Base-by-base conservation (phyloP, 2,113 vertebrate genomes). In the Piprites chloris region DNA sequence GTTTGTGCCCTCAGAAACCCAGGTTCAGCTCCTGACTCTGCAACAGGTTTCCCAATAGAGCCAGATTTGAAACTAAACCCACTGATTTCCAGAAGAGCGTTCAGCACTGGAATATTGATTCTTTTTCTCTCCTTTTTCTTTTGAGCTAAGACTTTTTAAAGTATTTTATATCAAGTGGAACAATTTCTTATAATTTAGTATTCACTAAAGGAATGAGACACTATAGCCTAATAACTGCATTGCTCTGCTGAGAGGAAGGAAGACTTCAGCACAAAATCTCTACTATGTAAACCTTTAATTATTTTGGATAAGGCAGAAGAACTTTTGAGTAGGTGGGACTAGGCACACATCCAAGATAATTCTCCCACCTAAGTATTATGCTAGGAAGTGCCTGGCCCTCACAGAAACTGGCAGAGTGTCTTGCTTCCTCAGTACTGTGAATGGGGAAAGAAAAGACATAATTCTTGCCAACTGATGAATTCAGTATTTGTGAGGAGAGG, bases 111-210 rank as follows among this genome's bases (percentile, higher is more conserved):
- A n/a, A 42, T 83, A 73, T 49, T 76, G 47, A 75, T 78, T 72
- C 26, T 82, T 93, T 82, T 87, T 68, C n/a, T 79, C 32, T 68
- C 30, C 14, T 66, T 78, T 84, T 50, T 42, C 17, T 20, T 89
- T 50, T 81, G 16, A 79, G 52, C 66, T 87, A 32, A 82, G 66
- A 68, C 17, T 82, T 87, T 44, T 85, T 89, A 78, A 85, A 87
- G 41, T 85, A 52, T 82, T 87, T 96, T 78, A 76, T 79, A 76
- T 85, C 66, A 87, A 87, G 74, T 90, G 28, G 49, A 93, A 93
- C 30, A 24, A 76, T 79, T 94, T 89, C 74, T 87, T 76, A 82
- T 79, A 30, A 75, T 90, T 93, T 85, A 82, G 78, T 94, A 93
- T 82, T 75, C 78, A 53, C 92, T 65, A 89, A 87, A 49, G 42